Evolutionary conservation across 1,140 invertebrate species (phyloP).

Genomic region (Ceratosolen solmsi): DNA sequence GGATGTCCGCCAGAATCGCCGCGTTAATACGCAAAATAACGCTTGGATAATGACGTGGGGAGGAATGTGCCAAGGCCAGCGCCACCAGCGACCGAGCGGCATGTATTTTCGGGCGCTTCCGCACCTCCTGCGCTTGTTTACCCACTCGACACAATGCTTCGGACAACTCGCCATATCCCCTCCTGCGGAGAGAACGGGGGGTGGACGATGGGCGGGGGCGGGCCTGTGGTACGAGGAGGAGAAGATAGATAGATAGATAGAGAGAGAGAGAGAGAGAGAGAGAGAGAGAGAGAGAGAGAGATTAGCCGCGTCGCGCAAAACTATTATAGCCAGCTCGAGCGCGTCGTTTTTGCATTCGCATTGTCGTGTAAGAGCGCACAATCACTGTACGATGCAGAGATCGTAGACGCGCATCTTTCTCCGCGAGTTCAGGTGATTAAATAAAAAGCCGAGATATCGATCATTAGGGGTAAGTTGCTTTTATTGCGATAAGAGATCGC

Average conservation of each 20-base stretch:
- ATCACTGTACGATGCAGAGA: not conserved
- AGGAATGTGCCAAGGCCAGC: not conserved
- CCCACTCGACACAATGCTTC: not conserved
- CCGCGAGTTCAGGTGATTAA: not conserved
- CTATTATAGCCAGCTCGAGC: slow-evolving; percentile 33
- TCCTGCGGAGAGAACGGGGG: not conserved
- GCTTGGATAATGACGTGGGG: not conserved
- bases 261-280: slow-evolving; percentile 1
- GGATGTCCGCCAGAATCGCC: not conserved
- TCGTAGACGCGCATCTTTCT: not conserved
- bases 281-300: not conserved
- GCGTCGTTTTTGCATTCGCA: slow-evolving; percentile 38
- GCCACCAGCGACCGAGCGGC: not conserved
- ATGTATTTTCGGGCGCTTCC: slow-evolving; percentile 40
- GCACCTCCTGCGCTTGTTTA: slow-evolving; percentile 18
- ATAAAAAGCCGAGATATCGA: not conserved
- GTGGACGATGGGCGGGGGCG: too few species aligned
- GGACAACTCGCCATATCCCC: not conserved
- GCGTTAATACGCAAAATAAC: not conserved
- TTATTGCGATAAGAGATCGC: not conserved
- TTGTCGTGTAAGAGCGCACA: slow-evolving; percentile 26
- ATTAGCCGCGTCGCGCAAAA: not conserved
- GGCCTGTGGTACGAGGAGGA: too few species aligned
- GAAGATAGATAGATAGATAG: not conserved
- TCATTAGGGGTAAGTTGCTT: not conserved